A percentile compares a stretch with the other conserved stretches of the same genome.
Evolutionary conservation across 2,797 vertebrate species (phyloP).

Genomic region (Hydrophis major): DNA sequence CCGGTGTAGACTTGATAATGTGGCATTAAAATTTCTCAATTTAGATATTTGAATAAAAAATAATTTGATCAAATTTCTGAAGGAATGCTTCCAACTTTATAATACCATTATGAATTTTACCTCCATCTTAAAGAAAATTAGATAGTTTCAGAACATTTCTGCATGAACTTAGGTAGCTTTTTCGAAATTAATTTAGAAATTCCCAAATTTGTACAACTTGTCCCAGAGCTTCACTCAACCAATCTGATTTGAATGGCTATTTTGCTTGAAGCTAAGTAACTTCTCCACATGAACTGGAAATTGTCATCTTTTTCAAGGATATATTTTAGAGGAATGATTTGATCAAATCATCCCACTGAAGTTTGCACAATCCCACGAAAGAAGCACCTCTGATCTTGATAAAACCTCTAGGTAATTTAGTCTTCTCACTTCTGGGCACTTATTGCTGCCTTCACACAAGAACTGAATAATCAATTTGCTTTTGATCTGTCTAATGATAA

Average conservation of each 20-base stretch:
- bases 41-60: background rate
- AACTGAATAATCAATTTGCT: background rate
- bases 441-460: background rate
- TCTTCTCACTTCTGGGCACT: background rate
- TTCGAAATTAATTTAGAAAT: background rate
- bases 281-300: background rate
- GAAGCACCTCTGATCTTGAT: background rate
- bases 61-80: background rate
- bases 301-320: background rate
- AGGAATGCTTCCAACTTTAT: background rate
- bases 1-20: background rate
- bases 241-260: background rate
- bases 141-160: background rate
- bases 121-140: background rate
- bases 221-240: background rate
- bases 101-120: background rate
- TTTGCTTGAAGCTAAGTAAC: background rate
- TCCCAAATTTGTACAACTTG: background rate
- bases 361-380: background rate
- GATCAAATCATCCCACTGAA: background rate
- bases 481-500: background rate
- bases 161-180: background rate
- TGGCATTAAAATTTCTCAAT: background rate
- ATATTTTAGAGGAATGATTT: background rate
- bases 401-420: background rate